Base-by-base conservation (phyloP, 2,797 vertebrate species). In the Eleutherodactylus coqui region DNA sequence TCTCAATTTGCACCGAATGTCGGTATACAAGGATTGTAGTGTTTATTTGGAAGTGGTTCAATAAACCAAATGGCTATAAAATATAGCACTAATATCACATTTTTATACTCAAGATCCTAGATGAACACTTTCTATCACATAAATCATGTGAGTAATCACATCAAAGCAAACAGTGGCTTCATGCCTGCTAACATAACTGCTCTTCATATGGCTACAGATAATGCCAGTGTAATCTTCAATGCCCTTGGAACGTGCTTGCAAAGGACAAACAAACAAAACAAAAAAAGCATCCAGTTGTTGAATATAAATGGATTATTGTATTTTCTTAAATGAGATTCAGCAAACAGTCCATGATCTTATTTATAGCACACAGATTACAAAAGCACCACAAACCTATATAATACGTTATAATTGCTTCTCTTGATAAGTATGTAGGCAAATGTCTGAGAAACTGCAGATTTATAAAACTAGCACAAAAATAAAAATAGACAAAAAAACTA, bases 101-200 rank as follows among this genome's bases (percentile, higher is more conserved):
- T 77, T 79, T 90, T 29, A 38, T 36, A 38, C 21, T 45, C 2
- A 8, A 89, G 79, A 90, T 70, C 86, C 89, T 89, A 89, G 89
- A 89, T 88, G 88, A 92, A 90, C 91, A 88, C 89, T 67, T 38
- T 80, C 92, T 90, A 92, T 92, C 90, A 91, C 92, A 85, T 88
- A 88, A 82, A 91, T 88, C 87, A 90, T 90, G 89, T 89, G 72
- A 86, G 45, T 88, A 84, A 85, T 91, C 90, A 92, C 92, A 92
- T 92, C 92, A 88, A 93, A 93, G 92, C 93, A 93, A 92, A 90
- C 86, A 89, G 87, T 93, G 93, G 93, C 91, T 91, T 93, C 91
- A 92, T 82, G 79, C 62, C 67, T 0, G 0, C 89, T 88, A 86
- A 87, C 85, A 21, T 7, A 41, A 86, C 90, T 91, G 91, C 91